These are phyloP conservation scores for Heliocidaris erythrogramma DNA, from an alignment of 35 echinoderm and acorn worm species.

Conservation along the genomic window DNA sequence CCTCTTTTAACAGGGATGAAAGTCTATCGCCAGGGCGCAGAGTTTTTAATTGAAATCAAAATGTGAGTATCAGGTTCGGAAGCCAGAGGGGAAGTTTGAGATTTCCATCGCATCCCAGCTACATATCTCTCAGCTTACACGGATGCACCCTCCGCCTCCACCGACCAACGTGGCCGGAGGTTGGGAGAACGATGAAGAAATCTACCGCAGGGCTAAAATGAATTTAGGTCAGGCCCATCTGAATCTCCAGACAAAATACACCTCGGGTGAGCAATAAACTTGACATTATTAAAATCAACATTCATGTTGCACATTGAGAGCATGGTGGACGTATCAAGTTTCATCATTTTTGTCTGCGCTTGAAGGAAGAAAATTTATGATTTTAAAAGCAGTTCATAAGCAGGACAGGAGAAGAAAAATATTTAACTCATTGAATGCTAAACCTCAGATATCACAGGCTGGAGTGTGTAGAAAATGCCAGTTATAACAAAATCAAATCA, in stretches of 20 bases:
- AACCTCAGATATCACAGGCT: too few species aligned
- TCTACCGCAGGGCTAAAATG: neutral
- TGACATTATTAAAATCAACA: conserved; percentile 19
- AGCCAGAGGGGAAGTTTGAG: neutral
- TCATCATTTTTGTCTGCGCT: neutral
- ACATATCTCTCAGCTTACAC: neutral
- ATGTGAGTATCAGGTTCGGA: neutral
- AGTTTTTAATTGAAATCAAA: conserved; percentile 2
- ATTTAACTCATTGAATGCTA: too few species aligned
- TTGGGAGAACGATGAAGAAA: neutral
- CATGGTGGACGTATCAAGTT: neutral
- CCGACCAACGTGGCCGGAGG: neutral
- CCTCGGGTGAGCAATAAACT: neutral
- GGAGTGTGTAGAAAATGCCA: too few species aligned
- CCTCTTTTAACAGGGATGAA: neutral
- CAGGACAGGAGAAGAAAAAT: too few species aligned
- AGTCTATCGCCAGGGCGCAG: neutral
- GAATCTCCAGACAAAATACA: neutral
- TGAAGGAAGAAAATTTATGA: neutral
- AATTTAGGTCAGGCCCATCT: neutral
- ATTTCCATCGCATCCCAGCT: neutral
- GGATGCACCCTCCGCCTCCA: neutral
- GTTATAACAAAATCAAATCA: too few species aligned
- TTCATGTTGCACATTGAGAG: neutral
- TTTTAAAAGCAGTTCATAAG: neutral